phyloP scores from a whole-genome alignment of 2,113 vertebrate genomes.

The Empidonax alnorum region DNA sequence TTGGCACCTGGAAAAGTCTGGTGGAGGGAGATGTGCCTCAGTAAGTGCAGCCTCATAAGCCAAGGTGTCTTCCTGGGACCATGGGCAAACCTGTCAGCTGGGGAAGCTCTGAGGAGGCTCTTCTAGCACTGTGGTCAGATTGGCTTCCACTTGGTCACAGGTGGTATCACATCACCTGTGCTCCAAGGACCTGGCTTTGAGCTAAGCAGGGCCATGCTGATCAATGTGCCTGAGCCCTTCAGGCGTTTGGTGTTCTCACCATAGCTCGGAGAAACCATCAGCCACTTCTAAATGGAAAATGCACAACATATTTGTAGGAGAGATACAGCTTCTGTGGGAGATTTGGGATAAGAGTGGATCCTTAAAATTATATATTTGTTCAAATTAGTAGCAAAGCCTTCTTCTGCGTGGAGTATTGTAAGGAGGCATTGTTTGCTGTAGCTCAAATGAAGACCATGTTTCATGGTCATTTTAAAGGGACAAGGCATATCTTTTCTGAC shows the following conservation, averaged over 20 bases:
- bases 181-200: not conserved
- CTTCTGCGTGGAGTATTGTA: not conserved
- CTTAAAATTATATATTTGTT: not conserved
- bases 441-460: not conserved
- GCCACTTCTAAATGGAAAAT: not conserved
- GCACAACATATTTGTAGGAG: not conserved
- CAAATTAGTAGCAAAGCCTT: not conserved
- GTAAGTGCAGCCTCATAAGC: rapidly evolving
- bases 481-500: not conserved
- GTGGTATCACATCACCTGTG: too few species aligned
- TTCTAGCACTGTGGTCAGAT: not conserved
- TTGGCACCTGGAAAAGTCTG: not conserved
- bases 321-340: not conserved
- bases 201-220: not conserved
- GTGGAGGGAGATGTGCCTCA: rapidly evolving
- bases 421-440: not conserved
- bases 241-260: not conserved
- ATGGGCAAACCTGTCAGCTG: rapidly evolving
- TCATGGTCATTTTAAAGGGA: not conserved
- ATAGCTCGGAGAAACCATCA: not conserved
- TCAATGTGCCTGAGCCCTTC: not conserved
- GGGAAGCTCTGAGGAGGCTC: not conserved
- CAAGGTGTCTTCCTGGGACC: not conserved
- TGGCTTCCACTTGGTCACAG: not conserved
- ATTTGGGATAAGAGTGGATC: not conserved